Percentiles rank a stretch among this genome's conserved stretches.
Conservation (phyloP, 2,797 vertebrate genomes). For the Danio albolineatus region DNA sequence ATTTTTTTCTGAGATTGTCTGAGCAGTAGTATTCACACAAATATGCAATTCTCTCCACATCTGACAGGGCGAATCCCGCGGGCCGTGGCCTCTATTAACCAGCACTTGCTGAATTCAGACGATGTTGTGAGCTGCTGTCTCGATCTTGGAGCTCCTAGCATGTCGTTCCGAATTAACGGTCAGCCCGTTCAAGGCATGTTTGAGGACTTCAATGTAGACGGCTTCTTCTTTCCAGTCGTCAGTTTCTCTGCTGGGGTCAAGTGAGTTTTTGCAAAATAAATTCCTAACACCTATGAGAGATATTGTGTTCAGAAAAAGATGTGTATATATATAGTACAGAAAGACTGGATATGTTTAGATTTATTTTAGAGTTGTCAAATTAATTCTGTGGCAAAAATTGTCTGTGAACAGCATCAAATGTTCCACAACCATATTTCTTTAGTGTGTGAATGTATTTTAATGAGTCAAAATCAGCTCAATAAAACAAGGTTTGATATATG, state of each 20-base stretch:
- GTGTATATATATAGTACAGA: too few species aligned
- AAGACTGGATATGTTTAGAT: not conserved
- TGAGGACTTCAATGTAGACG: slow-evolving; percentile 95
- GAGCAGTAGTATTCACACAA: not conserved
- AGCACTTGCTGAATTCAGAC: slow-evolving; percentile 93
- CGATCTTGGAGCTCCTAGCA: slow-evolving; percentile 95
- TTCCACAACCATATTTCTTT: too few species aligned
- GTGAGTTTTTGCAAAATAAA: slow-evolving; percentile 78
- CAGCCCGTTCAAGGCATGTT: slow-evolving; percentile 99
- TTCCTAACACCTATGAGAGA: not conserved
- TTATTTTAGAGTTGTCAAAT: not conserved
- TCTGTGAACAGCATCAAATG: too few species aligned
- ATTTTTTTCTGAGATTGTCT: not conserved
- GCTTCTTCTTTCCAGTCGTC: slow-evolving; percentile 96
- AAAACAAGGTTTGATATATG: too few species aligned
- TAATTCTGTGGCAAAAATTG: too few species aligned
- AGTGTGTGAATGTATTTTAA: too few species aligned
- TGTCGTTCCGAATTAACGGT: slow-evolving; percentile 98
- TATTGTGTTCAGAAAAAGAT: too few species aligned
- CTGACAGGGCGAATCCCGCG: slow-evolving; percentile 89
- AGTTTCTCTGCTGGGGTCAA: slow-evolving; percentile 99
- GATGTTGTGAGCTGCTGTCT: slow-evolving; percentile 98
- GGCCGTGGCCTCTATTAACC: slow-evolving; percentile 95
- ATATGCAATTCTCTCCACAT: not conserved
- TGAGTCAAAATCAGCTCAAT: too few species aligned